Evolutionary conservation across 2,888 invertebrate species (phyloP), one percentile per base, ranked within the genome.

Genomic region (Acholoe squamosa): DNA sequence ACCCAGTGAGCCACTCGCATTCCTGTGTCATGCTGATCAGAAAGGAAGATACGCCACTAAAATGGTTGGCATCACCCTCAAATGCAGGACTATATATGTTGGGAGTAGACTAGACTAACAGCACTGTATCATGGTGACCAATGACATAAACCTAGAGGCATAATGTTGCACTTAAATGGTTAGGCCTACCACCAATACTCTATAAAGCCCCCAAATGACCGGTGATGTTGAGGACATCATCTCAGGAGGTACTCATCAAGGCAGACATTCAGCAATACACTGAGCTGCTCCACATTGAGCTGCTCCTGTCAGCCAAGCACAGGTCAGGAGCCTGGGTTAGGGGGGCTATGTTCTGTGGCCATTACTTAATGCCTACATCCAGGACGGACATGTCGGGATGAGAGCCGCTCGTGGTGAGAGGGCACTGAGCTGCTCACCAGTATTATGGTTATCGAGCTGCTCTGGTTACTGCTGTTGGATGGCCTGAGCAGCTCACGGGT

Each of bases 371-470:
- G 71, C 71, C 14, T 25, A 67, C 71, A 22, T 0, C 28, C n/a
- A 14, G 25, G 25, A 5, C 28, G 71, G 71, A 71, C 71, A 71
- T 71, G 71, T 71, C 71, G 71, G 28, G 71, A 71, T 28, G 31
- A 28, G 31, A 71, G 71, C 71, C 1, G 25, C 28, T 28, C 28
- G 3, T 71, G 28, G 28, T 16, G 71, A n/a, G n/a, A 71, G 71
- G 71, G 28, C 28, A 71, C 19, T n/a, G 71, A 71, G 71, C 71
- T 71, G 71, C 71, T 71, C 25, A 25, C 71, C 31, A 28, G 71
- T 71, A 28, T n/a, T 28, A 25, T 14, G 28, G 31, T 28, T 71
- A 71, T 71, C 31, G 71, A 71, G 14, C 71, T 28, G 71, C 25
- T 25, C 25, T 3, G 25, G 71, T 16, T 25, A 16, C 71, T 71